Evolutionary conservation across 2,797 vertebrate genomes (phyloP).

Genomic region (Sebastes itinus): DNA sequence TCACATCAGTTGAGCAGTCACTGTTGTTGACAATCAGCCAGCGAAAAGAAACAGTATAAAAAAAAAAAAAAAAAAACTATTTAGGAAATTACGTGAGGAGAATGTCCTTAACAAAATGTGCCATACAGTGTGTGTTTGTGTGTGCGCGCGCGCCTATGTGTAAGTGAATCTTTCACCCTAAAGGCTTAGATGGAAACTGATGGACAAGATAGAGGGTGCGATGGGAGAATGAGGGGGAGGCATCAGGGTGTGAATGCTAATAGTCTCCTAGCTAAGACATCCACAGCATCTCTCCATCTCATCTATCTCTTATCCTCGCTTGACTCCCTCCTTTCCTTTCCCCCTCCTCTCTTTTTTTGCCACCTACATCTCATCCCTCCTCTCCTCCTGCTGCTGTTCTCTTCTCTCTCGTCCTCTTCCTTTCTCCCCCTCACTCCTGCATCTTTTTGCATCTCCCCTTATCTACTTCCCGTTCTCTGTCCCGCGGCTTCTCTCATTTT

Average conservation of each 20-base stretch:
- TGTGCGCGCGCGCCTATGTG: neutral
- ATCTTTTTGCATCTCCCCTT: neutral
- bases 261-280: constrained; percentile 57
- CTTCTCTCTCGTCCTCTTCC: neutral
- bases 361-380: neutral
- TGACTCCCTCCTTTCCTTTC: constrained; percentile 18
- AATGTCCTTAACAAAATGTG: neutral
- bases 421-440: neutral
- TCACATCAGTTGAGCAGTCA: neutral
- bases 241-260: constrained; percentile 71
- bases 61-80: neutral
- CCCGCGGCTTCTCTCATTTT: neutral
- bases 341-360: neutral
- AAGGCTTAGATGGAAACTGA: constrained; percentile 61
- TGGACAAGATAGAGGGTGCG: constrained; percentile 62
- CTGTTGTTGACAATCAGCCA: neutral
- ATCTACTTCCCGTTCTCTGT: constrained; percentile 7
- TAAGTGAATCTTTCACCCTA: constrained; percentile 34
- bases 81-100: neutral
- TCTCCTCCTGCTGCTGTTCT: neutral
- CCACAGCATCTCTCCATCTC: constrained; percentile 47
- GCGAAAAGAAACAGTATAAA: neutral
- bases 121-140: neutral
- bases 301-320: constrained; percentile 44
- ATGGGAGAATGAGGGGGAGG: constrained; percentile 49